A percentile compares a stretch with the other conserved stretches of the same genome.
Evolutionary conservation across 1,140 invertebrate species (phyloP).

Genomic region (Drosophila mauritiana): DNA sequence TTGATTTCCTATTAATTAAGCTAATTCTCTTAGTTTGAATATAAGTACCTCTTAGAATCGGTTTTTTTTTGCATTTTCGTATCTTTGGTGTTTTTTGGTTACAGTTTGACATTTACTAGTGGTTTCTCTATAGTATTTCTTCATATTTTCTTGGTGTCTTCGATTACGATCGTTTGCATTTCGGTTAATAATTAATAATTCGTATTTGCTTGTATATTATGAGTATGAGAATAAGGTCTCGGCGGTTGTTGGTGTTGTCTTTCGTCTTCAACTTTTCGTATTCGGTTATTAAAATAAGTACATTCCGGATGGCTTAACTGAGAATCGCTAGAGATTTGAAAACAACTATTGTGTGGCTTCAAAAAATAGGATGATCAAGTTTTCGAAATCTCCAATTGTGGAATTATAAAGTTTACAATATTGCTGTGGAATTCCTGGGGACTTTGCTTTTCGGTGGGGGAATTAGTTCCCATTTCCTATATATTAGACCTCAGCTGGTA

Average conservation of each 20-base stretch:
- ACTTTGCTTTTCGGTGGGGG: background rate
- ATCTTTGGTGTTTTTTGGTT: constrained; percentile 59
- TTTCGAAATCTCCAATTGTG: background rate
- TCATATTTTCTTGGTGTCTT: constrained; percentile 29
- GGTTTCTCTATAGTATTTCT: constrained; percentile 2
- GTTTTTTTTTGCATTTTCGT: constrained; percentile 28
- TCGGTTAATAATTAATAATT: constrained; percentile 26
- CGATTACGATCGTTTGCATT: constrained; percentile 32
- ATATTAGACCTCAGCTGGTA: background rate
- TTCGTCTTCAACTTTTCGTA: constrained; percentile 37
- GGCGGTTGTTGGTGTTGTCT: constrained; percentile 47
- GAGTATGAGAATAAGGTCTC: constrained; percentile 46
- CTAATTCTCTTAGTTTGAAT: constrained; percentile 30
- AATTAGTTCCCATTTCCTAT: constrained; percentile 1
- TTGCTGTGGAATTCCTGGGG: background rate
- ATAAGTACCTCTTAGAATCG: constrained; percentile 2
- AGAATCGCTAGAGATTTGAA: constrained; percentile 8
- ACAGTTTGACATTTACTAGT: constrained; percentile 37
- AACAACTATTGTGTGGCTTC: background rate
- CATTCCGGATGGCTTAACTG: background rate
- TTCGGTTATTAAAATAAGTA: constrained; percentile 13
- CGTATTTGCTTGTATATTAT: constrained; percentile 31
- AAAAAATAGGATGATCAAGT: background rate
- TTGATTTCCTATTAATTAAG: constrained; percentile 10
- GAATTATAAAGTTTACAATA: too few species aligned